A percentile compares a stretch with the other conserved stretches of the same genome.
Conservation (phyloP, 2,888 invertebrate genomes). For the Trachelus tabidus region DNA sequence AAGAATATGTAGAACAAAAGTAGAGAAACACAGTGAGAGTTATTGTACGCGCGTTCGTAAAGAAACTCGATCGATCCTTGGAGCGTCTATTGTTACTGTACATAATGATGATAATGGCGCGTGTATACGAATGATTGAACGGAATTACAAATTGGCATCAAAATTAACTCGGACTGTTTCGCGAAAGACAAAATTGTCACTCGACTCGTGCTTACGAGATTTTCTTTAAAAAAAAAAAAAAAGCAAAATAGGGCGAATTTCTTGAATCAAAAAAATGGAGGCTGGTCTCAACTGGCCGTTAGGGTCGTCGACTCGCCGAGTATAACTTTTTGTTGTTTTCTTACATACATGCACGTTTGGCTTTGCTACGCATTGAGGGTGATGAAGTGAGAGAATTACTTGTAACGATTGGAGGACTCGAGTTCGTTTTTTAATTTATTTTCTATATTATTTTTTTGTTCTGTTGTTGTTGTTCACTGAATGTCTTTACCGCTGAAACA, state of each 20-base stretch:
- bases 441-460: background rate
- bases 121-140: background rate
- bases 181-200: background rate
- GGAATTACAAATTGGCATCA: background rate
- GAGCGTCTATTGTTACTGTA: too few species aligned
- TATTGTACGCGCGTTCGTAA: too few species aligned
- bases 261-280: conserved; percentile 29
- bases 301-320: conserved; percentile 55
- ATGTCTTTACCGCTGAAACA: too few species aligned
- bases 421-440: background rate
- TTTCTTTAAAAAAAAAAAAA: background rate
- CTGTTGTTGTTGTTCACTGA: background rate
- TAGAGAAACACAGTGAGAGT: background rate
- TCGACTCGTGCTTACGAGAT: background rate
- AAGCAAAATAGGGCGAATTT: background rate
- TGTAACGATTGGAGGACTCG: background rate
- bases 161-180: too few species aligned
- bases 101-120: too few species aligned
- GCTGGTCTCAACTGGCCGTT: conserved; percentile 33
- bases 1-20: background rate
- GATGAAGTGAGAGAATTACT: conserved; percentile 33
- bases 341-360: conserved; percentile 50
- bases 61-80: conserved; percentile 5
- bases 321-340: conserved; percentile 5
- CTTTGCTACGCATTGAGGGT: conserved; percentile 55